A percentile compares a stretch with the other conserved stretches of the same genome.
phyloP scores from a whole-genome alignment of 2,797 vertebrate species.

The Oophaga sylvatica region DNA sequence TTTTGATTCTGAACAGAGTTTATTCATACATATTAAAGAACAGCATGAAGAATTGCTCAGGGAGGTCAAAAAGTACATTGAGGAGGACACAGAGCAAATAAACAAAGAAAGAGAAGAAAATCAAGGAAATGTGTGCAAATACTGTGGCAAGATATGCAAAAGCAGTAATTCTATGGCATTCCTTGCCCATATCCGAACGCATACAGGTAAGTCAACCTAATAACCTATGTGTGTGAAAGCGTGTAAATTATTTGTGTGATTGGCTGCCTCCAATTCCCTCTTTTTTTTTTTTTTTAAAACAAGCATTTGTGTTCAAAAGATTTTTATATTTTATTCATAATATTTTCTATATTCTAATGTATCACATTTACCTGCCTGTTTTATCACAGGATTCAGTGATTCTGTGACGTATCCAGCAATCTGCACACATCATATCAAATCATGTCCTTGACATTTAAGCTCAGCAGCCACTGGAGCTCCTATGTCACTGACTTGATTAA shows the following conservation, averaged over 20 bases:
- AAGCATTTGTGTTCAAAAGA: too few relatives aligned
- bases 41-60: constrained; percentile 94
- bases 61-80: constrained; percentile 96
- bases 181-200: constrained; percentile 95
- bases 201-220: constrained; percentile 84
- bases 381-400: too few relatives aligned
- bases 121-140: constrained; percentile 94
- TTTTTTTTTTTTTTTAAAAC: too few relatives aligned
- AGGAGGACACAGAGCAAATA: constrained; percentile 98
- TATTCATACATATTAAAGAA: constrained; percentile 96
- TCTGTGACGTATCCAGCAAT: too few relatives aligned
- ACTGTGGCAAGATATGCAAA: constrained; percentile 96
- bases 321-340: too few relatives aligned
- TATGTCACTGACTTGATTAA: too few relatives aligned
- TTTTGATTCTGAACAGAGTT: constrained; percentile 90
- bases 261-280: neutral
- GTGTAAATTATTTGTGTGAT: neutral
- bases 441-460: too few relatives aligned
- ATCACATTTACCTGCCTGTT: too few relatives aligned
- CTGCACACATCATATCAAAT: too few relatives aligned
- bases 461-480: too few relatives aligned
- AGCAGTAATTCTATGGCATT: constrained; percentile 99
- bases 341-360: too few relatives aligned
- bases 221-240: neutral
- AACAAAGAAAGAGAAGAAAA: constrained; percentile 96